phyloP scores from a whole-genome alignment of 53 echinoderm and acorn worm genomes.

The Astropecten irregularis region DNA sequence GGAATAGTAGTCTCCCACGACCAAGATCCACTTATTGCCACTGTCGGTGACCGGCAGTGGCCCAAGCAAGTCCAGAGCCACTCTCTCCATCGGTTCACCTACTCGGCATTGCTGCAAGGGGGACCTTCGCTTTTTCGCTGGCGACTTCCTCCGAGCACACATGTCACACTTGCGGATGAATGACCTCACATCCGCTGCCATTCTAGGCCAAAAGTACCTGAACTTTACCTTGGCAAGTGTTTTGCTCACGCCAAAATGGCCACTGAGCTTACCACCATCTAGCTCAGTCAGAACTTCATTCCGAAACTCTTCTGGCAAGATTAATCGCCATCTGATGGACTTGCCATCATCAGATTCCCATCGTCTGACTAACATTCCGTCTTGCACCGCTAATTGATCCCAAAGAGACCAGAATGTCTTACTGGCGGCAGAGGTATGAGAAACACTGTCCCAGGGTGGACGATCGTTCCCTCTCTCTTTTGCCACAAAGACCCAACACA shows the following conservation, averaged over 20 bases:
- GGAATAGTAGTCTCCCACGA: constrained; percentile 9
- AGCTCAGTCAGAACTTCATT: constrained; percentile 27
- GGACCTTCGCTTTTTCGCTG: background rate
- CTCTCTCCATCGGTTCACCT: background rate
- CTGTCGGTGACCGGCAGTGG: no score
- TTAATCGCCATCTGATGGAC: background rate
- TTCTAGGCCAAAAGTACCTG: no score
- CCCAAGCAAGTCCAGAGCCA: no score
- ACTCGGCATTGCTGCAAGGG: constrained; percentile 3
- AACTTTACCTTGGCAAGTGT: no score
- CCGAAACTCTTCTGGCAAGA: constrained; percentile 14
- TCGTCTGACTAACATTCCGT: background rate
- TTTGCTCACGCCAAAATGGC: constrained; percentile 44
- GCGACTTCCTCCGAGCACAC: constrained; percentile 27
- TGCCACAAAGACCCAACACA: background rate
- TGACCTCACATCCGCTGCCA: constrained; percentile 5
- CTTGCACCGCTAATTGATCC: background rate
- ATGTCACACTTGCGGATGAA: constrained; percentile 9
- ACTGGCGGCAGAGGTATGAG: background rate
- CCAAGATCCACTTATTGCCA: no score
- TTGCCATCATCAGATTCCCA: no score
- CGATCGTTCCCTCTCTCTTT: background rate
- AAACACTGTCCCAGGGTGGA: constrained; percentile 16
- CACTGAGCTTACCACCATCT: constrained; percentile 24
- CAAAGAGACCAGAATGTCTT: constrained; percentile 47